Conservation (phyloP, 2,797 vertebrate genomes). For the Cetoscarus ocellatus region DNA sequence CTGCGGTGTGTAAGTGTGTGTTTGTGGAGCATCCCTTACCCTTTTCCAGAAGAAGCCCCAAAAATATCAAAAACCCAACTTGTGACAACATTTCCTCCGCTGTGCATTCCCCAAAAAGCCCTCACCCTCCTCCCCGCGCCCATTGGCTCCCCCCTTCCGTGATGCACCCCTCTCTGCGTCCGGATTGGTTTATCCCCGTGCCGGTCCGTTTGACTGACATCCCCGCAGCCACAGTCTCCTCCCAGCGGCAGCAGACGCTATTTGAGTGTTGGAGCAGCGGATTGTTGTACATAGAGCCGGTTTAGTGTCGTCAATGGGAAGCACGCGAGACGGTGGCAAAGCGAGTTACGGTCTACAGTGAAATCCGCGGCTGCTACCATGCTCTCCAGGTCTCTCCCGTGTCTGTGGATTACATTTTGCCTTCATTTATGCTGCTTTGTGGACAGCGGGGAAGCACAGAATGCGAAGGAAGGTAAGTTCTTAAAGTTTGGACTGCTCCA, state of each 20-base stretch:
- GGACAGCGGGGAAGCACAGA: slow-evolving; percentile 90
- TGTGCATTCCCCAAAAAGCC: background rate
- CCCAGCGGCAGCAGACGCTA: slow-evolving; percentile 87
- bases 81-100: slow-evolving; percentile 25
- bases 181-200: too few relatives aligned
- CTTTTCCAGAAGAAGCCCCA: slow-evolving; percentile 26
- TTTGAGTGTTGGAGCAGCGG: slow-evolving; percentile 87
- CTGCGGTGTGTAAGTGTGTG: background rate
- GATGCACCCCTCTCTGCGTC: background rate
- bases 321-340: slow-evolving; percentile 71
- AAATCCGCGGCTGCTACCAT: slow-evolving; percentile 86
- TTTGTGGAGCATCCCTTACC: slow-evolving; percentile 11
- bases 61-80: slow-evolving; percentile 33
- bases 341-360: slow-evolving; percentile 71
- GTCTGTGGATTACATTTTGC: slow-evolving; percentile 93
- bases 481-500: slow-evolving; percentile 87
- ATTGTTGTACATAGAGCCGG: slow-evolving; percentile 82
- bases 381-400: slow-evolving; percentile 86
- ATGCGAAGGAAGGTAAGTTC: slow-evolving; percentile 97
- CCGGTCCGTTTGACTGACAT: slow-evolving; percentile 83
- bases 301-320: slow-evolving; percentile 84
- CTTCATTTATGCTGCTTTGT: slow-evolving; percentile 88
- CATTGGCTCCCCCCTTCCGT: slow-evolving; percentile 18
- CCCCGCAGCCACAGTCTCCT: slow-evolving; percentile 60
- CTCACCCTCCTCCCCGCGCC: background rate